phyloP scores from a whole-genome alignment of 2,888 invertebrate species.

The Osmoderma eremita region DNA sequence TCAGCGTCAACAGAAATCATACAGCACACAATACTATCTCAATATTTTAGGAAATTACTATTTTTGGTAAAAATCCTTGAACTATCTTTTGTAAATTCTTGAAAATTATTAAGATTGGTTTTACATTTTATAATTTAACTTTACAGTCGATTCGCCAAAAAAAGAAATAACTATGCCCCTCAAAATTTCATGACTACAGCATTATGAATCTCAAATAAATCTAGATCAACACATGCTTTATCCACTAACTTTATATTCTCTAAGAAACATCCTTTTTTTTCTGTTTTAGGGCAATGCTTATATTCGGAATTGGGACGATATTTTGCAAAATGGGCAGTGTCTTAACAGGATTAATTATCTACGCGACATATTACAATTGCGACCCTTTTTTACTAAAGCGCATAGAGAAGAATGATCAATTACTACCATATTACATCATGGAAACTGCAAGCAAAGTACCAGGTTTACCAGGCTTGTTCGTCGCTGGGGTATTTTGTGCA shows the following conservation, averaged over 20 bases:
- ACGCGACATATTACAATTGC: slow-evolving; percentile 72
- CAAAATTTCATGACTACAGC: no score
- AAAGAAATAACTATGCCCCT: no score
- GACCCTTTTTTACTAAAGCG: slow-evolving; percentile 70
- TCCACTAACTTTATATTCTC: background rate
- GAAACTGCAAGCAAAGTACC: slow-evolving; percentile 71
- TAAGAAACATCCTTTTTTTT: background rate
- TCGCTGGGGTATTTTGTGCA: slow-evolving; percentile 77
- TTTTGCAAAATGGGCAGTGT: slow-evolving; percentile 61
- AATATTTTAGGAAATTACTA: no score
- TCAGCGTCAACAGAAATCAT: no score
- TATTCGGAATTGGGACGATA: slow-evolving; percentile 33
- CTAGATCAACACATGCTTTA: background rate
- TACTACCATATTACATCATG: slow-evolving; percentile 76
- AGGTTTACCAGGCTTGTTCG: slow-evolving; percentile 77
- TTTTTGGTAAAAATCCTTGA: no score
- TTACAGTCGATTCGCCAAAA: no score
- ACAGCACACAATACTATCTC: no score
- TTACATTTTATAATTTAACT: no score
- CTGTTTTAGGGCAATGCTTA: slow-evolving; percentile 25
- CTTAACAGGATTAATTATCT: slow-evolving; percentile 70
- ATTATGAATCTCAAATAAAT: background rate
- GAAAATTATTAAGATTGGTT: no score
- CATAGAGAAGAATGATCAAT: slow-evolving; percentile 67
- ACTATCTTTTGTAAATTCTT: no score